These are phyloP conservation scores for Trichonephila clavata DNA, from an alignment of 1,140 invertebrate species.

Conservation along the genomic window DNA sequence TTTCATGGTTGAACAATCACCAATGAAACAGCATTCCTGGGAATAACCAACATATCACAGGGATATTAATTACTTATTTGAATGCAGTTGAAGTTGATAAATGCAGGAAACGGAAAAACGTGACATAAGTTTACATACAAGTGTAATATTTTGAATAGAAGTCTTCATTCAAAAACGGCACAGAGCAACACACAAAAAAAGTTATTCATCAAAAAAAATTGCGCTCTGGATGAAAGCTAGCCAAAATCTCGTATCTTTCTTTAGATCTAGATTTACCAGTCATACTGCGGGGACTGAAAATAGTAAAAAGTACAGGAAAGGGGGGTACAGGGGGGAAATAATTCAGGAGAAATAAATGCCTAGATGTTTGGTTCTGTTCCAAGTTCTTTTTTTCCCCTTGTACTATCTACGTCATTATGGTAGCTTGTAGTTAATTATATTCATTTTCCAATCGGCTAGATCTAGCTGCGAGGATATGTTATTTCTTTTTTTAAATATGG, in stretches of 20 bases:
- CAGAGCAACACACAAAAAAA: not conserved
- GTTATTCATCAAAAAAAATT: not conserved
- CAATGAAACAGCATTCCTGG: not conserved
- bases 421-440: constrained; percentile 15
- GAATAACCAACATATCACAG: not conserved
- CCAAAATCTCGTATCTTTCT: constrained; percentile 49
- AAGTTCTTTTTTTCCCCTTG: not conserved
- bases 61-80: constrained; percentile 12
- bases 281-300: not conserved
- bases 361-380: constrained; percentile 48
- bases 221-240: not conserved
- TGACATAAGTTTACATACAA: constrained; percentile 47
- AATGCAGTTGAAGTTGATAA: constrained; percentile 7
- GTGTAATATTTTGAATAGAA: constrained; percentile 26
- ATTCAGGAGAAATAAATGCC: constrained; percentile 4
- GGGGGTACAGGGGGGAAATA: not conserved
- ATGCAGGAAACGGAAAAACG: constrained; percentile 6
- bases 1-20: not conserved
- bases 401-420: constrained; percentile 7
- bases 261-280: not conserved
- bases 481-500: not conserved
- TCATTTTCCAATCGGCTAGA: not conserved
- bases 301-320: not conserved
- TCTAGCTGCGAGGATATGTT: not conserved
- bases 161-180: not conserved